phyloP scores from a whole-genome alignment of 1,140 invertebrate genomes.

The Penaeus vannamei region DNA sequence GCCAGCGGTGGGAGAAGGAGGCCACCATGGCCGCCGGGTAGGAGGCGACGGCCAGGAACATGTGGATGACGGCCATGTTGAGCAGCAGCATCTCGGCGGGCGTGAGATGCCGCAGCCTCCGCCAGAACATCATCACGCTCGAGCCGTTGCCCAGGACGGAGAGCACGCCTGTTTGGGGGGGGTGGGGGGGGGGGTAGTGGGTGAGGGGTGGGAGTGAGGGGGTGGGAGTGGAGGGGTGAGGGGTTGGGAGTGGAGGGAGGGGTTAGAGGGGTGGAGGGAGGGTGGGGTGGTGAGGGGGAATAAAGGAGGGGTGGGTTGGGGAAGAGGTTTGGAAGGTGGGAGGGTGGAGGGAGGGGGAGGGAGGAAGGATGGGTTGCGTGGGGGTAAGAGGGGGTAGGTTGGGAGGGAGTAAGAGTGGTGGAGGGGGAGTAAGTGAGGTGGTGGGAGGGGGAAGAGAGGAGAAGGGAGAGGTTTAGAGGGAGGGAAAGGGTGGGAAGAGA shows the following conservation, averaged over 20 bases:
- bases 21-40: constrained; percentile 69
- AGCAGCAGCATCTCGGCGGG: constrained; percentile 68
- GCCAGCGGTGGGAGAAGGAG: constrained; percentile 68
- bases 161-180: constrained; percentile 39
- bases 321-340: too few species aligned
- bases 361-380: neutral
- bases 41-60: constrained; percentile 68
- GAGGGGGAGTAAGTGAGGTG: too few species aligned
- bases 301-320: neutral
- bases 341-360: neutral
- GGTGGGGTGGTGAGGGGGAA: neutral
- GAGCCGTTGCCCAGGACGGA: constrained; percentile 59
- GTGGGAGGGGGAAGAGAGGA: neutral
- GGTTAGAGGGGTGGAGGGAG: too few species aligned
- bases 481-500: neutral
- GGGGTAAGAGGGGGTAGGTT: neutral
- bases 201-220: neutral
- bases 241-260: neutral
- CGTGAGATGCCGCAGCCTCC: constrained; percentile 47
- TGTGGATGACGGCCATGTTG: constrained; percentile 69
- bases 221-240: neutral
- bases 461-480: neutral
- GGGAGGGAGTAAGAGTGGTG: neutral
- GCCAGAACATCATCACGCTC: constrained; percentile 62
- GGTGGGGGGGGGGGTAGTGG: neutral